Evolutionary conservation across 2,113 vertebrate genomes (phyloP).

Genomic region (Aptenodytes patagonicus): DNA sequence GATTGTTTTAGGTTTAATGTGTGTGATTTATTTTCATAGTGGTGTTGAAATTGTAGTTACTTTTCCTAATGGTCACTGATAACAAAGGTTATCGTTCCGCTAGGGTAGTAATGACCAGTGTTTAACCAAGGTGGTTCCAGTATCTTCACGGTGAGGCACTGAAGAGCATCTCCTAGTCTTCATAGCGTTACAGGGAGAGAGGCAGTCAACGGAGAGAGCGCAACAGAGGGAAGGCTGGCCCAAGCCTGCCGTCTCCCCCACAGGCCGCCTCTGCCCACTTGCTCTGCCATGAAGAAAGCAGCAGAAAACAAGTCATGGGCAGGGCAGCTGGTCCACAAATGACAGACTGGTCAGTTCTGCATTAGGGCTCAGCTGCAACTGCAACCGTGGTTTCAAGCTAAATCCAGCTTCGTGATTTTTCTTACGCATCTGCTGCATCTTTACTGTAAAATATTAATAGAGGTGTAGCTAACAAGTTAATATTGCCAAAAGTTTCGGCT

Average conservation of each 20-base stretch:
- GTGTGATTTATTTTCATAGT: background rate
- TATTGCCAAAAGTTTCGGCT: background rate
- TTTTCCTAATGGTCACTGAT: background rate
- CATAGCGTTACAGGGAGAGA: rapidly evolving
- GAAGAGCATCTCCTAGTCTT: background rate
- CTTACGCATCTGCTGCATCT: background rate
- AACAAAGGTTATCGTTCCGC: background rate
- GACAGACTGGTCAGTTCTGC: background rate
- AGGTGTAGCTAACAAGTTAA: background rate
- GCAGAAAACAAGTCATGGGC: background rate
- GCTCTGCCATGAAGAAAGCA: background rate
- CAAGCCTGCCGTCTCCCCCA: rapidly evolving
- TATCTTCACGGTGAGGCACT: background rate
- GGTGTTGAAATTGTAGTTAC: background rate
- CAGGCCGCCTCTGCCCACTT: background rate
- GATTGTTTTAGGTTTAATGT: background rate
- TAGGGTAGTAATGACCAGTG: rapidly evolving
- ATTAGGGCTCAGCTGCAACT: background rate
- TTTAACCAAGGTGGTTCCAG: background rate
- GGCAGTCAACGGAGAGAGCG: background rate
- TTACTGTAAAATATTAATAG: background rate
- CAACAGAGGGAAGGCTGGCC: background rate
- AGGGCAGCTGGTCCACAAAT: too few relatives aligned
- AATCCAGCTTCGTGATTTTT: background rate
- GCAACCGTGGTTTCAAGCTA: rapidly evolving